Evolutionary conservation across 2,797 vertebrate species (phyloP), one percentile per base, ranked within the genome.

Genomic region (Phaenicophaeus curvirostris): DNA sequence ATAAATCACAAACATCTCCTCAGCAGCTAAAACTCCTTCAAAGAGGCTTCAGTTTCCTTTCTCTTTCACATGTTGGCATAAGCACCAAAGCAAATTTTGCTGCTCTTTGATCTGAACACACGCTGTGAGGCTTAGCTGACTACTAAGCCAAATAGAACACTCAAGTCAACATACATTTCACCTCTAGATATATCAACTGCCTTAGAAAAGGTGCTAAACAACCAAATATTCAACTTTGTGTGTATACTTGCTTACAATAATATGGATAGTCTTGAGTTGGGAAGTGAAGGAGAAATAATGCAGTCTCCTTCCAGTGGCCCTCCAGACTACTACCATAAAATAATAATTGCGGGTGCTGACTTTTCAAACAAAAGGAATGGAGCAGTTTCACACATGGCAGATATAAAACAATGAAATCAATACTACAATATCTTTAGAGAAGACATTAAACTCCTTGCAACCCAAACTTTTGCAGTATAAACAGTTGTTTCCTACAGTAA

Each of bases 351-450:
- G 46, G 20, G 15, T 37, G 46, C 23, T 28, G 11, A 68, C 17
- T 89, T 74, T 37, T 50, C 58, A 75, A 90, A 91, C 20, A 21
- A 17, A 90, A 90, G 53, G 30, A 95, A 89, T 3, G 5, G 11
- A 77, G 80, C 13, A 41, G 30, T 27, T 17, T 67, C n/a, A 48
- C 35, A 57, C 3, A 9, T 2, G 13, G 71, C 6, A 46, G 30
- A 57, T 0, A 5, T 25, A 73, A 51, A 69, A 66, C 12, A 62
- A 16, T 25, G 18, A 84, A 90, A 48, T 4, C 1, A 5, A 63
- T 74, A 67, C 18, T 7, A 51, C 35, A 55, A 0, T 17, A 51
- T 25, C 27, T 48, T 81, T 35, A 55, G 24, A 74, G 30, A 86
- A 63, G 13, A 54, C 2, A 13, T 33, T 68, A 50, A 68, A 69